Percentiles rank a stretch among this genome's conserved stretches.
Evolutionary conservation across 2,888 invertebrate species (phyloP).

Genomic region (Eretmocerus hayati): DNA sequence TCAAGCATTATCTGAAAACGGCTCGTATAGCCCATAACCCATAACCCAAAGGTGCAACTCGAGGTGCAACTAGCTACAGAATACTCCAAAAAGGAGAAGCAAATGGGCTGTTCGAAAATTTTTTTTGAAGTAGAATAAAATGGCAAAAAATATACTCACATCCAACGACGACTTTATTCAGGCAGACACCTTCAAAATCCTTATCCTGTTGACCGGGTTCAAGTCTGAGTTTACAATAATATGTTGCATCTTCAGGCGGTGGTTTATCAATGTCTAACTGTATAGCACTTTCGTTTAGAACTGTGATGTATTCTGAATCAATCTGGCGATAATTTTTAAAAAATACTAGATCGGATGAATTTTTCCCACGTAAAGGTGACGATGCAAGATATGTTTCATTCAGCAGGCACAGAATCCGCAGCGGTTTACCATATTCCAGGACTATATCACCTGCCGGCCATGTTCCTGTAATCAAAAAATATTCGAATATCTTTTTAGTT

Average conservation of each 20-base stretch:
- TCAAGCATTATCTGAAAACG: too few species aligned
- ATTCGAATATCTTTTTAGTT: too few species aligned
- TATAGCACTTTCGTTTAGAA: conserved; percentile 59
- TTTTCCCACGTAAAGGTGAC: conserved; percentile 48
- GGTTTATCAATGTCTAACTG: conserved; percentile 53
- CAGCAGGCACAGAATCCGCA: conserved; percentile 60
- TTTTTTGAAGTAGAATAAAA: too few species aligned
- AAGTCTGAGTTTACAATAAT: conserved; percentile 51
- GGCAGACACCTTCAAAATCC: conserved; percentile 46
- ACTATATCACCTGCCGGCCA: conserved; percentile 54
- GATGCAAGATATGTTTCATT: conserved; percentile 44
- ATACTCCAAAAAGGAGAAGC: too few species aligned
- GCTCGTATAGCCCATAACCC: too few species aligned
- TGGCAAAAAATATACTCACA: too few species aligned
- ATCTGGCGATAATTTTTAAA: conserved; percentile 42
- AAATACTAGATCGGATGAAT: conserved; percentile 51
- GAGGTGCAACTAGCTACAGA: too few species aligned
- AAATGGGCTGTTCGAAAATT: background rate
- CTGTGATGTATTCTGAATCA: conserved; percentile 47
- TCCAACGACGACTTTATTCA: conserved; percentile 53
- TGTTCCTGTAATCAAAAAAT: conserved; percentile 41
- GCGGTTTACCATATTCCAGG: conserved; percentile 54
- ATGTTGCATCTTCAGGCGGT: conserved; percentile 50
- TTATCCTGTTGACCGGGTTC: conserved; percentile 27
- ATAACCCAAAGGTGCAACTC: too few species aligned